Evolutionary conservation across 1,140 invertebrate species (phyloP), one percentile per base, ranked within the genome.

Genomic region (Drosophila equinoxialis): DNA sequence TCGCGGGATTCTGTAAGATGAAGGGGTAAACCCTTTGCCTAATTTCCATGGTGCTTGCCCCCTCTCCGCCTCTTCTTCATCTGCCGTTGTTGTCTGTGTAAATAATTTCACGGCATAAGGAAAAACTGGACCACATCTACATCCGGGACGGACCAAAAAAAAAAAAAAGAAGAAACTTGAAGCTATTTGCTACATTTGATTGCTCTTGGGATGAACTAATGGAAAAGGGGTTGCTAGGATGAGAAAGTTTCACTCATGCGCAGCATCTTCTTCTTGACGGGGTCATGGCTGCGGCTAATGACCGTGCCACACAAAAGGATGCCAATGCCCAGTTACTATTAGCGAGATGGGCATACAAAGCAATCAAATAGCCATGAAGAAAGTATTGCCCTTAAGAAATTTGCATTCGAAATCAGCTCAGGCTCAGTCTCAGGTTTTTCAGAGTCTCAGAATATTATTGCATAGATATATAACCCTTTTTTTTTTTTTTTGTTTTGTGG

Each of bases 381-480:
- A 48, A 48, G 45, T 48, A 20, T 48, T 48, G n/a, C 45, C 14
- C 14, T 13, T 13, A 3, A 58, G 42, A 65, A 71, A 81, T 87
- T 89, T 81, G 84, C 84, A 89, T 89, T 78, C 67, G 69, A 89
- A 89, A 89, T 89, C 84, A 89, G 84, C 84, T 89, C 67, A 71
- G 57, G 54, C 41, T 20, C 13, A 57, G 58, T 39, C 48, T 20
- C 4, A 26, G 20, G 20, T 23, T 23, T 23, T 23, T 23, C 20
- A 23, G 7, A 6, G 42, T 14, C 42, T 45, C 42, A 14, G 42
- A 45, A 45, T 45, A 45, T 45, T 14, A 14, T 14, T 45, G 14
- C 42, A 1, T 45, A 65, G 73, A 66, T 62, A 61, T 55, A 68
- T 69, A 57, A 70, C 35, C 82, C 80, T 80, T 65, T 79, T 76